Conservation (phyloP, 2,113 vertebrate species). For the Nothocercus nigrocapillus region DNA sequence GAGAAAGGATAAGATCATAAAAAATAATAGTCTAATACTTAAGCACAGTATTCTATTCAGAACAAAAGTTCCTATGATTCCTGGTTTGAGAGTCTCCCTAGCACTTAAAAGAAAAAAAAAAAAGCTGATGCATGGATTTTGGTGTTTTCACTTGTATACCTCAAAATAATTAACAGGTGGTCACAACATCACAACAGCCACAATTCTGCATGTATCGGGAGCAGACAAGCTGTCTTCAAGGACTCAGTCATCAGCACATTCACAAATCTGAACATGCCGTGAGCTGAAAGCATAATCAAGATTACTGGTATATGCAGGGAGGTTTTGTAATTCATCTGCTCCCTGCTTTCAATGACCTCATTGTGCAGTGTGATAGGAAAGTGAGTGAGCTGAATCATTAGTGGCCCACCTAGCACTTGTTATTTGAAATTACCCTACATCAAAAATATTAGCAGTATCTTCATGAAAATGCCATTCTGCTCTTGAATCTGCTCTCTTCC, state of each 20-base stretch:
- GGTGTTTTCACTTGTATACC: neutral
- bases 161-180: neutral
- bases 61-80: neutral
- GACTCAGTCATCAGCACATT: no score
- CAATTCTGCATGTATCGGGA: accelerated
- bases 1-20: neutral
- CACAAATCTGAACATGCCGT: neutral
- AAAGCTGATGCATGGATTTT: neutral
- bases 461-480: neutral
- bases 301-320: neutral
- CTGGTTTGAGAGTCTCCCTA: neutral
- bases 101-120: neutral
- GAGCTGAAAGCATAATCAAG: neutral
- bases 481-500: neutral
- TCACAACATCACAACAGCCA: neutral
- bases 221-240: neutral
- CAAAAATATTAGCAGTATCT: neutral
- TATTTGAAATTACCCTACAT: neutral
- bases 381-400: neutral
- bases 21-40: accelerated
- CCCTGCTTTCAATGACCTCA: neutral
- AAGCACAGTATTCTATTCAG: neutral
- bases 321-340: neutral
- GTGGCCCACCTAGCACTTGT: neutral
- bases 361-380: neutral